Evolutionary conservation across 2,113 vertebrate genomes (phyloP), one percentile per base, ranked within the genome.

Genomic region (Xiphophorus maculatus): DNA sequence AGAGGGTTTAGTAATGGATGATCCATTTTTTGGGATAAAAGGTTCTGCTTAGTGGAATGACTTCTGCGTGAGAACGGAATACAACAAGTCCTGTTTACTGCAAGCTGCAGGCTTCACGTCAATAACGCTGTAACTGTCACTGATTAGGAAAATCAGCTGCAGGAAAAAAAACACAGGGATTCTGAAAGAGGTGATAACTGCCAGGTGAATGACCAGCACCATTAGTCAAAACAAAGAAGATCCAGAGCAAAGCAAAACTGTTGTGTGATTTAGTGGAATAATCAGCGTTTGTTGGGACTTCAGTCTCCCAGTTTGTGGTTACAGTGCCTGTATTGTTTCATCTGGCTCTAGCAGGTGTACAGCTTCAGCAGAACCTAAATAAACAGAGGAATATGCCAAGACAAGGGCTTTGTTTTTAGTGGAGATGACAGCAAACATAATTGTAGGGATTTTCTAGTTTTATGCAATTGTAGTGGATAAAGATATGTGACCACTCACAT

Each of bases 11-110:
- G 69, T 73, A 81, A 88, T 87, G 86, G 77, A 64, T 84, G 81
- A 89, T 89, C 76, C 67, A 90, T 87, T 92, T 90, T 87, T 86
- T 78, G 58, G 73, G 76, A 90, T 87, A 91, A 89, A 90, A 83
- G 87, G 63, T 82, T 83, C 76, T n/a, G 75, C 77, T 90, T 89
- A 88, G 81, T 69, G 65, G 69, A 58, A 82, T 89, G 80, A 90
- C 88, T 93, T 89, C 69, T 88, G 69, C 65, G 64, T 87, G 83
- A 79, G 83, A 93, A 84, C 66, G 28, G 72, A 73, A 68, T 74
- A 84, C 85, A 87, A 74, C 66, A 25, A 29, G 79, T 82, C 63
- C 73, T 88, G 65, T 88, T 91, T 87, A 84, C 73, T 63, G 28
- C 80, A 80, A 83, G 84, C 74, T 87, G 80, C 51, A 54, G 22